A percentile compares a stretch with the other conserved stretches of the same genome.
Conservation (phyloP, 37 sponge, comb jelly and placozoan species). For the Bolinopsis microptera region DNA sequence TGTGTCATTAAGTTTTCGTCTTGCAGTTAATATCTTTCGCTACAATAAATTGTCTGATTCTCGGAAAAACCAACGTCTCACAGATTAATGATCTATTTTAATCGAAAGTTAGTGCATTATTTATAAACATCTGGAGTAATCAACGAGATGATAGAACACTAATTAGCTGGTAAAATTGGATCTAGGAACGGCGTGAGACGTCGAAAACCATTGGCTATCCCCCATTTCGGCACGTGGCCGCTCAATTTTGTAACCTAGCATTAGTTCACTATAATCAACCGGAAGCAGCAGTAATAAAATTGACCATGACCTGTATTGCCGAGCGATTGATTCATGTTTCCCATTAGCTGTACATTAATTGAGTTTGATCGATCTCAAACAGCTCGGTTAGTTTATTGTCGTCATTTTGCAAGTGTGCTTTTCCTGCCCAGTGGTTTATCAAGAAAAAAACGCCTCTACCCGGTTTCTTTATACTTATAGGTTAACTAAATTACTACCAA, state of each 20-base stretch:
- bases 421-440: background rate
- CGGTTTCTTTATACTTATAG: background rate
- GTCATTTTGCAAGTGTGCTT: background rate
- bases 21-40: too few species aligned
- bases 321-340: background rate
- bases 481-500: background rate
- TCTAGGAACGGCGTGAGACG: too few species aligned
- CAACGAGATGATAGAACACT: background rate
- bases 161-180: background rate
- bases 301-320: background rate
- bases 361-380: background rate
- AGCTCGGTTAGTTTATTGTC: background rate
- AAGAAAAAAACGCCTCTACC: background rate
- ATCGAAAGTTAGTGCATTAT: background rate
- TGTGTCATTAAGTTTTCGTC: too few species aligned
- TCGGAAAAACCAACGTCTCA: too few species aligned
- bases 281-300: background rate
- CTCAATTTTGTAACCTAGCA: background rate
- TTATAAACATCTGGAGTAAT: background rate
- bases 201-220: background rate
- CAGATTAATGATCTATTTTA: background rate
- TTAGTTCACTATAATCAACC: background rate
- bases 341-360: background rate
- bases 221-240: background rate
- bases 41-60: too few species aligned